Percentiles rank a stretch among this genome's conserved stretches.
phyloP scores from a whole-genome alignment of 92 coral and sea anemone genomes.

The Desmophyllum pertusum region DNA sequence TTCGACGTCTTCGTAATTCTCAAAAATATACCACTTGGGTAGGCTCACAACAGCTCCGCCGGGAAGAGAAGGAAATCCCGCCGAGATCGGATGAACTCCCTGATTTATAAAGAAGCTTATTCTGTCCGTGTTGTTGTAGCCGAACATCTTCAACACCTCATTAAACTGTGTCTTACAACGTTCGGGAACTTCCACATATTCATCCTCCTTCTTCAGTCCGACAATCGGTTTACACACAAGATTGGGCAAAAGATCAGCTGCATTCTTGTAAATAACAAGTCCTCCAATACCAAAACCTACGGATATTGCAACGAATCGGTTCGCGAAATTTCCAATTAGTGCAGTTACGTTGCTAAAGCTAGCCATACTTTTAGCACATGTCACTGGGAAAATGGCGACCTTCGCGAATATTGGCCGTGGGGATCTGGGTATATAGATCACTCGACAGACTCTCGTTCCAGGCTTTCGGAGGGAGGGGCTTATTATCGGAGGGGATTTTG shows the following conservation, averaged over 20 bases:
- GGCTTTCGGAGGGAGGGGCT: too few relatives aligned
- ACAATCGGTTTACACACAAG: conserved; percentile 59
- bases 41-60: conserved; percentile 78
- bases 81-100: conserved; percentile 78
- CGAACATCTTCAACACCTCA: conserved; percentile 74
- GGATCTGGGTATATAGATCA: neutral
- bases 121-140: conserved; percentile 51
- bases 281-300: conserved; percentile 90
- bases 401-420: neutral
- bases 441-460: neutral
- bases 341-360: conserved; percentile 57
- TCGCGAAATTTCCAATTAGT: conserved; percentile 67
- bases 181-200: conserved; percentile 50
- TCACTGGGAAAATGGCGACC: neutral
- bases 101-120: conserved; percentile 72
- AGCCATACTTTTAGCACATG: neutral
- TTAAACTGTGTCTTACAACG: conserved; percentile 58
- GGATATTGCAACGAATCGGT: conserved; percentile 75
- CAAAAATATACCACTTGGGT: conserved; percentile 81
- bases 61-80: conserved; percentile 72
- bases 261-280: conserved; percentile 64
- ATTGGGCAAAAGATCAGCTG: conserved; percentile 71
- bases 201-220: conserved; percentile 54
- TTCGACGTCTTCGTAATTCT: conserved; percentile 66
- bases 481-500: too few relatives aligned